Conservation (phyloP, 2,888 invertebrate species). For the Phlogophora meticulosa region DNA sequence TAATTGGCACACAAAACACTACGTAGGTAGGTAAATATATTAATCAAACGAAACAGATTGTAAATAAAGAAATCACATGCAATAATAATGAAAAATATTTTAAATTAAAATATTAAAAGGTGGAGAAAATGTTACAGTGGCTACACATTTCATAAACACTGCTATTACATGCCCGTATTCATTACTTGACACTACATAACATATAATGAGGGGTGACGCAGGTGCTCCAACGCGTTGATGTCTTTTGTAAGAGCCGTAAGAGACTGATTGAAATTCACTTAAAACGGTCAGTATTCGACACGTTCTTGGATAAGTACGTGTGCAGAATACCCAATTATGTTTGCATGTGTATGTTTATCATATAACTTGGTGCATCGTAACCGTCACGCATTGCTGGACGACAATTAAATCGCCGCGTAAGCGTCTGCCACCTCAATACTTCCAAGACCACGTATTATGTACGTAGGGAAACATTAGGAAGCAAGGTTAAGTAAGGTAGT, state of each 20-base stretch:
- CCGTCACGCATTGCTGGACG: slow-evolving; percentile 68
- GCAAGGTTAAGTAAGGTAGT: slow-evolving; percentile 30
- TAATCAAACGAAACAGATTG: slow-evolving; percentile 4
- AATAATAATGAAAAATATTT: too few species aligned
- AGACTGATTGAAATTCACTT: slow-evolving; percentile 43
- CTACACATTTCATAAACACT: slow-evolving; percentile 1
- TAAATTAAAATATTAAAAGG: background rate
- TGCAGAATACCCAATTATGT: slow-evolving; percentile 56
- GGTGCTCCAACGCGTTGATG: slow-evolving; percentile 72
- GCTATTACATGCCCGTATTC: slow-evolving; percentile 1
- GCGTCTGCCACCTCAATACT: slow-evolving; percentile 39
- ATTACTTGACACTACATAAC: slow-evolving; percentile 14
- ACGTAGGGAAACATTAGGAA: slow-evolving; percentile 18
- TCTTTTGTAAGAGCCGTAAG: slow-evolving; percentile 73
- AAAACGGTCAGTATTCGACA: slow-evolving; percentile 36
- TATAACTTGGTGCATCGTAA: slow-evolving; percentile 69
- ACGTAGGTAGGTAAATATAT: background rate
- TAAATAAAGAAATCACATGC: background rate
- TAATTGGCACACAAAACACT: slow-evolving; percentile 17
- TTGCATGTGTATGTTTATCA: slow-evolving; percentile 64
- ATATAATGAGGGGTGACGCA: slow-evolving; percentile 33
- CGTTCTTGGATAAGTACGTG: slow-evolving; percentile 57
- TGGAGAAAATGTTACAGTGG: background rate
- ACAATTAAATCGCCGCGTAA: slow-evolving; percentile 55
- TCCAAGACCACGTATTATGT: slow-evolving; percentile 44